These are phyloP conservation scores for Sebastes nivosus DNA, from an alignment of 2,797 vertebrate species.

Conservation along the genomic window DNA sequence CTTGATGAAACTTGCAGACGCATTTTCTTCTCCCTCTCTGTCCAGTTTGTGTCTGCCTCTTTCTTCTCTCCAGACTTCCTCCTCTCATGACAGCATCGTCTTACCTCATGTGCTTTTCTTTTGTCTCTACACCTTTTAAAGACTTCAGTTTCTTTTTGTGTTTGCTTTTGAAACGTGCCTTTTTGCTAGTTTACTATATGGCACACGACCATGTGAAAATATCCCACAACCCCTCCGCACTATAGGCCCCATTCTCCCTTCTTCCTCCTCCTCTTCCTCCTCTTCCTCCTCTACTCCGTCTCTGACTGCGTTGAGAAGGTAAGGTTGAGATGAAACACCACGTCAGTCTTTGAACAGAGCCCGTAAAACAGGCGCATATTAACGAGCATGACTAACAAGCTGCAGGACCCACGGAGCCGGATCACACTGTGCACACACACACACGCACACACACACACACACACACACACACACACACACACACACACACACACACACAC, in stretches of 20 bases:
- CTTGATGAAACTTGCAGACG: background rate
- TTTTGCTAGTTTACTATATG: too few relatives aligned
- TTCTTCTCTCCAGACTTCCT: background rate
- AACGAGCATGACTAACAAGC: slow-evolving; percentile 84
- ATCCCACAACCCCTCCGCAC: background rate
- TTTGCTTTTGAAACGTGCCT: background rate
- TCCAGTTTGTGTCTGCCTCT: background rate
- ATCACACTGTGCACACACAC: slow-evolving; percentile 41
- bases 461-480: slow-evolving; percentile 16
- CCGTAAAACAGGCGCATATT: slow-evolving; percentile 77
- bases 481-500: slow-evolving; percentile 19
- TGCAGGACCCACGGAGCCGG: slow-evolving; percentile 66
- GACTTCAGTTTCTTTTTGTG: background rate
- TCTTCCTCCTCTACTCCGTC: slow-evolving; percentile 7
- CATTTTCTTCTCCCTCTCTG: slow-evolving; percentile 1
- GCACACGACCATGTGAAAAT: background rate
- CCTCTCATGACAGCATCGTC: background rate
- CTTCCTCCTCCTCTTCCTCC: slow-evolving; percentile 10
- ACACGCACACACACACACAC: slow-evolving; percentile 20
- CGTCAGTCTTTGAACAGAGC: slow-evolving; percentile 76
- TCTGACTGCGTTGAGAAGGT: slow-evolving; percentile 64
- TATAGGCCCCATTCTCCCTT: background rate
- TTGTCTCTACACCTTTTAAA: background rate
- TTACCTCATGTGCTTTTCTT: slow-evolving; percentile 1
- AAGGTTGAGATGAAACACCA: slow-evolving; percentile 76